Evolutionary conservation across 1,140 invertebrate species (phyloP), one percentile per base, ranked within the genome.

Genomic region (Himalopsyche phryganea): DNA sequence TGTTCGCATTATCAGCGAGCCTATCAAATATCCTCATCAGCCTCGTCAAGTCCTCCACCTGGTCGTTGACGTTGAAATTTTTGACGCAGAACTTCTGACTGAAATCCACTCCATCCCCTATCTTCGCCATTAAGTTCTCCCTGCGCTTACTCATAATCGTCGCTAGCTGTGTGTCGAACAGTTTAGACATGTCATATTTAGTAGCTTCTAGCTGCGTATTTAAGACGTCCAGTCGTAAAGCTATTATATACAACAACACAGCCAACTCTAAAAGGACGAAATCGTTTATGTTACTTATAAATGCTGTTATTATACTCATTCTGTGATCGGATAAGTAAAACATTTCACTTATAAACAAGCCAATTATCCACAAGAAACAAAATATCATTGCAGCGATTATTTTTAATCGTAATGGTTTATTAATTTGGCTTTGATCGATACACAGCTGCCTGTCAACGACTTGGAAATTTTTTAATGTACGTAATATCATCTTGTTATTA

Each of bases 1-100:
- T 63, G 13, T 63, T 63, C 7, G 58, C 57, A 45, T 63, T 63
- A 17, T 63, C 61, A 11, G 57, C 61, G 3, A 63, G 15, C 49
- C 57, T 55, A 36, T 63, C 61, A 19, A 49, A 63, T 1, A 63
- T 41, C 19, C 56, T 50, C 61, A 63, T 63, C 17, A 63, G 36
- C n/a, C 61, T 50, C 1, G 47, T 59, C 23, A 63, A 13, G 33
- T 63, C 57, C 7, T 59, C 56, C 5, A 55, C 28, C 17, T 55
- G 40, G 40, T 59, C 61, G 20, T 57, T 54, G 7, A 46, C 46
- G 0, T 35, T 10, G 17, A 10, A 4, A n/a, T 42, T 50, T 10
- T 58, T 56, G 14, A 36, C 38, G 33, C 13, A 1, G 28, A 11
- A 17, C 42, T 18, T 17, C 13, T 47, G 19, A 20, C 19, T 13